A percentile compares a stretch with the other conserved stretches of the same genome.
Evolutionary conservation across 2,797 vertebrate genomes (phyloP).

Genomic region (Typhlichthys eigenmanni): DNA sequence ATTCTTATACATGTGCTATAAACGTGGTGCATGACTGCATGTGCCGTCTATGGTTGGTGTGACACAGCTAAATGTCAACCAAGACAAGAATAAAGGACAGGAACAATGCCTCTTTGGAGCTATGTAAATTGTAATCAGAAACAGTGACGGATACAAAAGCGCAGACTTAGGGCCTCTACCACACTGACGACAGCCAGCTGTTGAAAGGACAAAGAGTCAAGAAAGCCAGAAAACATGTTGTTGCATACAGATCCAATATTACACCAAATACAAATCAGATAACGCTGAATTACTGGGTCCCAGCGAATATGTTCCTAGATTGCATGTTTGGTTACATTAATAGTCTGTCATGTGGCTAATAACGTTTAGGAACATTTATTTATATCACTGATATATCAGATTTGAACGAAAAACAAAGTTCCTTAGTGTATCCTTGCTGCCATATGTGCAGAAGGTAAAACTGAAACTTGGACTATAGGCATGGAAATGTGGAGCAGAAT

Average conservation of each 20-base stretch:
- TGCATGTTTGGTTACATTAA: no score
- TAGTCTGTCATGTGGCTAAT: no score
- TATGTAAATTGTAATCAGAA: neutral
- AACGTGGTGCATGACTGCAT: no score
- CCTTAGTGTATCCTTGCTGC: neutral
- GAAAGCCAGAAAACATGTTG: neutral
- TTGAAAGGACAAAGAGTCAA: neutral
- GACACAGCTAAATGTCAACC: neutral
- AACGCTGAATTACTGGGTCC: neutral
- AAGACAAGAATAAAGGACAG: neutral
- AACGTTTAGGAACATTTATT: no score
- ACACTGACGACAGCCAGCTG: no score
- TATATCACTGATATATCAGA: no score
- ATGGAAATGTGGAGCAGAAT: constrained; percentile 11
- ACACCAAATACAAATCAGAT: neutral
- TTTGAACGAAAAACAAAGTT: no score
- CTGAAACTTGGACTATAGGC: constrained; percentile 4
- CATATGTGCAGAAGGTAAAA: constrained; percentile 9
- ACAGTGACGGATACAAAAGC: neutral
- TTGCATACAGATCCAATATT: neutral
- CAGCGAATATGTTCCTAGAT: no score
- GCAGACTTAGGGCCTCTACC: neutral
- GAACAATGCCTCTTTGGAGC: neutral
- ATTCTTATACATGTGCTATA: no score
- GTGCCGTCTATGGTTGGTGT: neutral